Evolutionary conservation across 2,888 invertebrate genomes (phyloP), one percentile per base, ranked within the genome.

Genomic region (Thymelicus acteon): DNA sequence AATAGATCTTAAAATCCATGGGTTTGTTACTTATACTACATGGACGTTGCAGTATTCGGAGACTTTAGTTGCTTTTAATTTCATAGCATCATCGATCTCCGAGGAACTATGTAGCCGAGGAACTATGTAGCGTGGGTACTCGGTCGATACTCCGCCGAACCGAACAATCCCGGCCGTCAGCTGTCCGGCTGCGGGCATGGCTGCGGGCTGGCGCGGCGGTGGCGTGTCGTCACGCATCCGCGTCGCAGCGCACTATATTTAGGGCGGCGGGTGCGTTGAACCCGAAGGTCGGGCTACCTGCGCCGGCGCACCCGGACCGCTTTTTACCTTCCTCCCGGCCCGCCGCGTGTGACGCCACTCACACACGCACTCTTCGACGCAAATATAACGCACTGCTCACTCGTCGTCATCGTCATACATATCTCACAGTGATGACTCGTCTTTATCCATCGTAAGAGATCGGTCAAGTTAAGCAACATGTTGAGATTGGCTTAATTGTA

Each of bases 201-300:
- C 49, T 19, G 19, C 10, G 49, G 31, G 31, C 31, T 31, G 31
- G 44, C 10, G 15, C 49, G 49, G 15, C 49, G 49, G 49, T 54
- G 54, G 19, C 54, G 54, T 24, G 54, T 54, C 54, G 54, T 54
- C 54, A 39, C 69, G 63, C 62, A 58, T 62, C 68, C 68, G 69
- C 69, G 69, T 63, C 15, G 63, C 58, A 37, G 58, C 68, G 62
- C 62, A 64, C 69, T 78, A 78, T 78, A 78, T 78, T 76, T 78
- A 78, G 78, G 79, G 74, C 78, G 77, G 79, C 71, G 71, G 78
- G 77, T 47, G 69, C 85, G 74, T 78, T 83, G 85, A 85, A 81
- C 86, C 78, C 81, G 77, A 81, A 83, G 85, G 82, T 79, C 78
- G 75, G 73, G 75, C 79, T 85, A 84, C 85, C 85, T 85, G 85